phyloP scores from a whole-genome alignment of 2,888 invertebrate species.

The Aromia moschata region DNA sequence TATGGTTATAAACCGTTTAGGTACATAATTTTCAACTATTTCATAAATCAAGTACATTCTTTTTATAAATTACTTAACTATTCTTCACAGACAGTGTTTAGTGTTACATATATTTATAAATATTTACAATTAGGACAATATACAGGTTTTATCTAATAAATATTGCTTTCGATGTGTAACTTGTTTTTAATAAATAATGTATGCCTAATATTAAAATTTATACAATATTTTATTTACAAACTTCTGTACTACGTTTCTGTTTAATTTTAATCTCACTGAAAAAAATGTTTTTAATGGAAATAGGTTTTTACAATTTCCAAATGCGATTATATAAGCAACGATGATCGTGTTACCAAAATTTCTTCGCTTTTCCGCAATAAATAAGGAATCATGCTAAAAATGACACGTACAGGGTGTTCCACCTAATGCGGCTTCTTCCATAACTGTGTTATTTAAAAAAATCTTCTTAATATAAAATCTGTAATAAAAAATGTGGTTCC shows the following conservation, averaged over 20 bases:
- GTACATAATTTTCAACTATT: slow-evolving; percentile 33
- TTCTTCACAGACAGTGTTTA: slow-evolving; percentile 22
- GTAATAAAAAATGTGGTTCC: too few relatives aligned
- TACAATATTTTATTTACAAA: slow-evolving; percentile 28
- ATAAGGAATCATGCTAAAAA: background rate
- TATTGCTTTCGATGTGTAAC: slow-evolving; percentile 49
- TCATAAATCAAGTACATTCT: slow-evolving; percentile 23
- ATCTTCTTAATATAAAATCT: too few relatives aligned
- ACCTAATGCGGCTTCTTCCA: too few relatives aligned
- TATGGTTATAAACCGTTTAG: slow-evolving; percentile 40
- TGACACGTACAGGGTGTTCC: too few relatives aligned
- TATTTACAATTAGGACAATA: slow-evolving; percentile 43
- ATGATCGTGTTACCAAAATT: too few relatives aligned
- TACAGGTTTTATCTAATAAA: slow-evolving; percentile 47
- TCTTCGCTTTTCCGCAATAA: background rate
- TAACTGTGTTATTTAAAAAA: too few relatives aligned
- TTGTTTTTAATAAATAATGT: slow-evolving; percentile 47
- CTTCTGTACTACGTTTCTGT: slow-evolving; percentile 2
- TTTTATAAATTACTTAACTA: slow-evolving; percentile 25
- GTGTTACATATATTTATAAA: slow-evolving; percentile 44
- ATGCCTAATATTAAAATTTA: slow-evolving; percentile 35
- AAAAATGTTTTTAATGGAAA: background rate
- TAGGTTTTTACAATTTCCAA: too few relatives aligned
- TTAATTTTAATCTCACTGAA: background rate
- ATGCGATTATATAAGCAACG: too few relatives aligned